Conservation (phyloP, 2,113 vertebrate species). For the Lophura nycthemera region DNA sequence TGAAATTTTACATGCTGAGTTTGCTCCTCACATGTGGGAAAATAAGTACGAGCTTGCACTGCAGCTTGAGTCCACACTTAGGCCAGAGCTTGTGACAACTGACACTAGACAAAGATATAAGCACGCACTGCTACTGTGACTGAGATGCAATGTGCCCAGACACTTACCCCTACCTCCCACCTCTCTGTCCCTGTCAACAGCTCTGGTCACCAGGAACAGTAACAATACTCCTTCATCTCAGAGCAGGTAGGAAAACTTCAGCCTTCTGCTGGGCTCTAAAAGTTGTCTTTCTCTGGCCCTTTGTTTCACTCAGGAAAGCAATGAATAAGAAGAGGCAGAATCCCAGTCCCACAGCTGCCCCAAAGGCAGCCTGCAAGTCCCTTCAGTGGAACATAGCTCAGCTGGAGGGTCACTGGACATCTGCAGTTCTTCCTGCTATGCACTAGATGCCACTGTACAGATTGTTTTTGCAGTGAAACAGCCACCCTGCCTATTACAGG, state of each 20-base stretch:
- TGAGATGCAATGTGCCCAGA: neutral
- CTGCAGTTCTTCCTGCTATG: slow-evolving; percentile 23
- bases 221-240: neutral
- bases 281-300: neutral
- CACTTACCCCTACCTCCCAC: neutral
- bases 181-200: neutral
- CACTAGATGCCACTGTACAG: slow-evolving; percentile 41
- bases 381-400: neutral
- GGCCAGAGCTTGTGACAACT: accelerated
- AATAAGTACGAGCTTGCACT: neutral
- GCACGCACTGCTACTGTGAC: neutral
- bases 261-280: neutral
- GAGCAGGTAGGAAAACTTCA: neutral
- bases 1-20: neutral
- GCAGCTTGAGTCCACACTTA: neutral
- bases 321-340: neutral
- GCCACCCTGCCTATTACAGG: neutral
- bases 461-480: slow-evolving; percentile 11
- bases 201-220: neutral
- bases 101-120: neutral
- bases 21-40: neutral
- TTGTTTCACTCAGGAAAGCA: neutral
- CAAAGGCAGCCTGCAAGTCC: neutral
- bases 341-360: neutral
- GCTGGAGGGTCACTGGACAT: neutral